phyloP scores from a whole-genome alignment of 2,888 invertebrate species.

The Andrena camellia region DNA sequence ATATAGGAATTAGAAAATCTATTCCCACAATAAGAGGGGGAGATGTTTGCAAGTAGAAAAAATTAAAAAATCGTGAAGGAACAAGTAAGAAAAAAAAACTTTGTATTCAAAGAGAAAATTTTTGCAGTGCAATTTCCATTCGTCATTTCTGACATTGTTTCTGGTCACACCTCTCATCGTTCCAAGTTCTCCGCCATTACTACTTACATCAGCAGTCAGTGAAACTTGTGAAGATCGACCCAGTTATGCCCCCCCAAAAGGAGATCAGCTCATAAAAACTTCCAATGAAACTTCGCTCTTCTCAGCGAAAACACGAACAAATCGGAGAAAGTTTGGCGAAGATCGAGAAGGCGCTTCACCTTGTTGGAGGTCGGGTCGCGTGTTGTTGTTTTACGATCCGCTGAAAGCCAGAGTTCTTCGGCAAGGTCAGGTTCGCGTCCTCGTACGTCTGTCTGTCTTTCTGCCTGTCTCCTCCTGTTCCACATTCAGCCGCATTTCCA shows the following conservation, averaged over 20 bases:
- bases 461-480: conserved; percentile 31
- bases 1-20: no score
- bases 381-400: conserved; percentile 42
- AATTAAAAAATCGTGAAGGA: no score
- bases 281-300: not conserved
- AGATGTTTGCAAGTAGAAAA: no score
- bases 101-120: no score
- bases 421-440: conserved; percentile 69
- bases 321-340: conserved; percentile 54
- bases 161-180: no score
- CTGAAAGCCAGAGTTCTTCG: conserved; percentile 52
- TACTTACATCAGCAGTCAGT: not conserved
- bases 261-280: not conserved
- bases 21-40: no score
- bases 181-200: no score
- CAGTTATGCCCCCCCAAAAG: not conserved
- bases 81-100: no score
- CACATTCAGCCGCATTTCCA: conserved; percentile 43
- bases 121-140: no score
- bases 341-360: conserved; percentile 25
- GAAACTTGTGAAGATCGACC: not conserved
- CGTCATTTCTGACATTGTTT: no score
- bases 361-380: conserved; percentile 47
- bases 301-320: conserved; percentile 14
- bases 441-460: conserved; percentile 44